A percentile compares a stretch with the other conserved stretches of the same genome.
These are phyloP conservation scores for Rhabdophis nuchalis DNA, from an alignment of 2,797 vertebrate genomes.

Conservation along the genomic window DNA sequence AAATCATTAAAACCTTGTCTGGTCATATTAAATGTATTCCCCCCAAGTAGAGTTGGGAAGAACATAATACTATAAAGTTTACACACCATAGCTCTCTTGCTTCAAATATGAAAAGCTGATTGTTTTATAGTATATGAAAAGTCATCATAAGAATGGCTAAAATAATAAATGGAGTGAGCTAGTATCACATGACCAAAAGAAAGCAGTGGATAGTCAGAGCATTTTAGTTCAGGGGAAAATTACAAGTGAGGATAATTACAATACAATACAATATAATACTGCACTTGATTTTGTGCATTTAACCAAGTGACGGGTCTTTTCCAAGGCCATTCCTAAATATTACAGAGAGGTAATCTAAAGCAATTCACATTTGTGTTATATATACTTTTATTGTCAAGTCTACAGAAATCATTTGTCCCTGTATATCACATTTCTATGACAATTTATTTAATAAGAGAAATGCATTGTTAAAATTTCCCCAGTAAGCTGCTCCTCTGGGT, in stretches of 20 bases:
- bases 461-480: not conserved
- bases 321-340: not conserved
- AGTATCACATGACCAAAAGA: not conserved
- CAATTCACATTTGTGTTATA: not conserved
- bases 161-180: not conserved
- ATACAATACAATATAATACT: too few species aligned
- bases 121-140: not conserved
- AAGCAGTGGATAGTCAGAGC: not conserved
- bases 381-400: not conserved
- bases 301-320: not conserved
- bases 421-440: not conserved
- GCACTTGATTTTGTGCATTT: not conserved
- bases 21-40: not conserved
- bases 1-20: not conserved
- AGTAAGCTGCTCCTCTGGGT: not conserved
- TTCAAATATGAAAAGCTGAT: not conserved
- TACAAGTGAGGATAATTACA: not conserved
- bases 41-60: not conserved
- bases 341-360: not conserved
- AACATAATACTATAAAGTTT: not conserved
- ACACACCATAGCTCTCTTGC: not conserved
- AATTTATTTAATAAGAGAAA: not conserved
- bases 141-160: not conserved
- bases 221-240: not conserved
- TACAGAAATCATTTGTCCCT: not conserved